A percentile compares a stretch with the other conserved stretches of the same genome.
These are phyloP conservation scores for Scaptodrosophila latifasciaeformis DNA, from an alignment of 2,888 invertebrate genomes.

Conservation along the genomic window DNA sequence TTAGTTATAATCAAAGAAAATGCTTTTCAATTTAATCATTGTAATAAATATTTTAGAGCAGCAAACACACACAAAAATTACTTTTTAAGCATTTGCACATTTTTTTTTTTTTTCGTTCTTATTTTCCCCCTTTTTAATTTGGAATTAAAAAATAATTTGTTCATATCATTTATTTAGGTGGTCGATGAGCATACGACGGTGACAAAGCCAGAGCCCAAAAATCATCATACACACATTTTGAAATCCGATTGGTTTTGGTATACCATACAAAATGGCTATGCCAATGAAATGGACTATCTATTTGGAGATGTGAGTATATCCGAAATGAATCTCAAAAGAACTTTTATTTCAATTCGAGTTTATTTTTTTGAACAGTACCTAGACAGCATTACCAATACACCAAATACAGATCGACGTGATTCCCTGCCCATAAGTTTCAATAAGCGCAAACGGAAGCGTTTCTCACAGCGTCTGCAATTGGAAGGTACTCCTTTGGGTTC, in stretches of 20 bases:
- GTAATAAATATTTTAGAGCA: slow-evolving; percentile 9
- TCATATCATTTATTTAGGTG: slow-evolving; percentile 78
- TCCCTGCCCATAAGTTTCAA: slow-evolving; percentile 77
- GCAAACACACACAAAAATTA: slow-evolving; percentile 61
- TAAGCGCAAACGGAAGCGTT: slow-evolving; percentile 88
- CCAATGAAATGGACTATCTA: slow-evolving; percentile 91
- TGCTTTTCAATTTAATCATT: slow-evolving; percentile 37
- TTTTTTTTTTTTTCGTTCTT: neutral
- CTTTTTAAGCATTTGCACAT: slow-evolving; percentile 23
- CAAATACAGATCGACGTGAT: slow-evolving; percentile 77
- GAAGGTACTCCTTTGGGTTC: slow-evolving; percentile 74
- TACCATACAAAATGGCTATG: slow-evolving; percentile 95
- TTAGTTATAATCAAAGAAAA: slow-evolving; percentile 27
- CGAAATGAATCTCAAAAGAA: neutral
- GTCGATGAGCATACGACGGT: slow-evolving; percentile 87
- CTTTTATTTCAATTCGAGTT: too few relatives aligned
- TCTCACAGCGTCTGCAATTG: slow-evolving; percentile 75
- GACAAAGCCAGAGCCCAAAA: slow-evolving; percentile 82
- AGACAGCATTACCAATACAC: slow-evolving; percentile 75
- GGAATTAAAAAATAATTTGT: too few relatives aligned
- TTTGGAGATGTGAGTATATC: slow-evolving; percentile 85
- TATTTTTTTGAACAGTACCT: slow-evolving; percentile 59
- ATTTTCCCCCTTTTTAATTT: too few relatives aligned
- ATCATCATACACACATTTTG: slow-evolving; percentile 83
- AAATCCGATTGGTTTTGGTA: slow-evolving; percentile 99